Percentiles rank a stretch among this genome's conserved stretches.
Conservation (phyloP, 2,113 vertebrate species). For the Sorex araneus region DNA sequence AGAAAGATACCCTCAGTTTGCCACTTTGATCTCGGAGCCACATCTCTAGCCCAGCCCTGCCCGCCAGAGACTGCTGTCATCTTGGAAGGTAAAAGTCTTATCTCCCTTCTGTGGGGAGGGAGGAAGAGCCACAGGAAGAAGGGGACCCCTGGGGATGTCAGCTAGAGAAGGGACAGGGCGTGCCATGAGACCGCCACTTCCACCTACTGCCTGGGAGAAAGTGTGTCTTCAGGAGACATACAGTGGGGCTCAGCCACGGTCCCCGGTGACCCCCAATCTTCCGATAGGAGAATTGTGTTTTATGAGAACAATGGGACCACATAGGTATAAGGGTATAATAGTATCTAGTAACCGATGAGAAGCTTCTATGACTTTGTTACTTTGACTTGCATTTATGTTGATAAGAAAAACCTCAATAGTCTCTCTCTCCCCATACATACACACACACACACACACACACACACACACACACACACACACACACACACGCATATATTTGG, state of each 20-base stretch:
- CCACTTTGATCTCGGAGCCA: not conserved
- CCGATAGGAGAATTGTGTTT: not conserved
- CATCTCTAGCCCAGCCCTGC: not conserved
- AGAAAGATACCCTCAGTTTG: not conserved
- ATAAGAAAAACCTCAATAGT: not conserved
- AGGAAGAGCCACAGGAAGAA: not conserved
- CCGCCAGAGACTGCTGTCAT: not conserved
- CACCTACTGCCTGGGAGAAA: too few relatives aligned
- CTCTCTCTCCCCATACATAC: too few relatives aligned
- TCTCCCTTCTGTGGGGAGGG: not conserved
- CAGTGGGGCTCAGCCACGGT: not conserved
- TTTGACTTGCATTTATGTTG: not conserved
- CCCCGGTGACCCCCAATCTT: not conserved
- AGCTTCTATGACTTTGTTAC: not conserved
- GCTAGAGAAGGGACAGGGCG: not conserved
- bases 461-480: too few relatives aligned
- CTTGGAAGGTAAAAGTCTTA: not conserved
- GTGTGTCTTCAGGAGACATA: not conserved
- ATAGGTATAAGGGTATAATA: not conserved
- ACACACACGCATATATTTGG: not conserved
- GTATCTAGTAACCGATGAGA: not conserved
- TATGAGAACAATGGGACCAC: not conserved
- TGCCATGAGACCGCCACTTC: too few relatives aligned
- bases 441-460: too few relatives aligned
- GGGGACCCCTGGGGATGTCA: too few relatives aligned